Percentiles rank a stretch among this genome's conserved stretches.
Conservation (phyloP, 2,888 invertebrate species). For the Pimpla rufipes region DNA sequence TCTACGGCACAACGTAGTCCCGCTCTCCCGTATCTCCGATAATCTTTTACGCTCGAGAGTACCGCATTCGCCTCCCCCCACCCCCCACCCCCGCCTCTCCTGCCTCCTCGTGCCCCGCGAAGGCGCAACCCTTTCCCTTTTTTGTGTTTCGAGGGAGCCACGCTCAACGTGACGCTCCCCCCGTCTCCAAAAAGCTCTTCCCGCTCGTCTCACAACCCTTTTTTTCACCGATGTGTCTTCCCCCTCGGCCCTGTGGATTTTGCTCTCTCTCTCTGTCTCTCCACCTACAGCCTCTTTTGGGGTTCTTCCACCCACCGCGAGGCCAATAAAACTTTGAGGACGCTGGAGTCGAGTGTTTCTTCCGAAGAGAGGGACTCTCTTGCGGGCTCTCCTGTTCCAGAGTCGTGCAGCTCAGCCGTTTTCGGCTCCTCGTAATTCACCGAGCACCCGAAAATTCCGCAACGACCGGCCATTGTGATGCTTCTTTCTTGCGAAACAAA, state of each 20-base stretch:
- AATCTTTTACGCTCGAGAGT: constrained; percentile 83
- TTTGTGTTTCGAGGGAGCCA: constrained; percentile 51
- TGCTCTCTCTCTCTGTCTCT: constrained; percentile 48
- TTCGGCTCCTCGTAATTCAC: constrained; percentile 9
- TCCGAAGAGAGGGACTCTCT: constrained; percentile 69
- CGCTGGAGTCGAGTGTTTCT: constrained; percentile 72
- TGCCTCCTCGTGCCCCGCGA: background rate
- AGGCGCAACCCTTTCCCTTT: constrained; percentile 62
- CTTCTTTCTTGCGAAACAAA: too few relatives aligned
- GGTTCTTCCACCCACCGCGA: constrained; percentile 68
- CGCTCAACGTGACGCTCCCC: constrained; percentile 14
- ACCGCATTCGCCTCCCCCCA: constrained; percentile 13
- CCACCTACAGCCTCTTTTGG: constrained; percentile 54
- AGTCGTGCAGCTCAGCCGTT: background rate
- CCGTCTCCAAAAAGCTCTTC: constrained; percentile 3
- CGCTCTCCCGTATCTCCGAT: constrained; percentile 73
- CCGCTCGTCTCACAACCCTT: constrained; percentile 53
- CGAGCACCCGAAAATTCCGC: background rate
- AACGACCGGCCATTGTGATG: background rate
- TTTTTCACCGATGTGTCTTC: constrained; percentile 33
- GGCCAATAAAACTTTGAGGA: constrained; percentile 75
- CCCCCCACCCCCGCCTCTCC: background rate
- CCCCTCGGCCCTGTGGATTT: constrained; percentile 18
- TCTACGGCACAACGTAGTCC: background rate
- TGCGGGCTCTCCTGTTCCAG: constrained; percentile 57